These are phyloP conservation scores for Lasioglossum morio DNA, from an alignment of 2,888 invertebrate species.

Conservation along the genomic window DNA sequence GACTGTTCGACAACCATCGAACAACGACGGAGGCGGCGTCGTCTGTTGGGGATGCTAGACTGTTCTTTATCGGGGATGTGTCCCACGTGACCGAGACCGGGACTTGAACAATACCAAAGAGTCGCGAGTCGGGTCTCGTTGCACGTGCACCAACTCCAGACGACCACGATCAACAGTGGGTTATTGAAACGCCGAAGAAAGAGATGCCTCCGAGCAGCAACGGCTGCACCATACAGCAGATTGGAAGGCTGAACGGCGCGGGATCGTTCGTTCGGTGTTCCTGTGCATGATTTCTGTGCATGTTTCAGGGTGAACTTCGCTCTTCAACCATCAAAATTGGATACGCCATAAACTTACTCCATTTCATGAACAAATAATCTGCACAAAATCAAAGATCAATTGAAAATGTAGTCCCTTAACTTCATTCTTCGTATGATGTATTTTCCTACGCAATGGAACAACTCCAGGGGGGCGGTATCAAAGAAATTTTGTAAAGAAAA, in stretches of 20 bases:
- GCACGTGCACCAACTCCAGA: constrained; percentile 9
- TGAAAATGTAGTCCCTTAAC: too few relatives aligned
- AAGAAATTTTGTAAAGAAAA: too few relatives aligned
- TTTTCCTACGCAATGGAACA: too few relatives aligned
- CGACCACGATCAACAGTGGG: constrained; percentile 23
- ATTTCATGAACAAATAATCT: too few relatives aligned
- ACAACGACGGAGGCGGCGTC: neutral
- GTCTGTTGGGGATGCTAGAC: constrained; percentile 4
- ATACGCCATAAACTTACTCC: neutral
- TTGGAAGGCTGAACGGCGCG: constrained; percentile 50
- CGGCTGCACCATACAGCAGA: constrained; percentile 42
- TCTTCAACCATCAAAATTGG: neutral
- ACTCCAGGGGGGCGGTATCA: too few relatives aligned
- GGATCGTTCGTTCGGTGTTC: neutral
- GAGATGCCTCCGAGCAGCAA: neutral
- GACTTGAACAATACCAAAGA: neutral
- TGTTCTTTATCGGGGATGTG: constrained; percentile 19
- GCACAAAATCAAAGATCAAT: too few relatives aligned
- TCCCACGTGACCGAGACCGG: constrained; percentile 26
- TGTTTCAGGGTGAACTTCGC: too few relatives aligned
- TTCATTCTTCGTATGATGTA: too few relatives aligned
- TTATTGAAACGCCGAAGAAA: constrained; percentile 34
- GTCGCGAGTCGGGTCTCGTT: constrained; percentile 13
- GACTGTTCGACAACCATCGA: constrained; percentile 18
- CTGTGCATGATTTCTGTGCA: neutral